phyloP scores from a whole-genome alignment of 1,140 invertebrate genomes.

The Euura saliciscinereae region DNA sequence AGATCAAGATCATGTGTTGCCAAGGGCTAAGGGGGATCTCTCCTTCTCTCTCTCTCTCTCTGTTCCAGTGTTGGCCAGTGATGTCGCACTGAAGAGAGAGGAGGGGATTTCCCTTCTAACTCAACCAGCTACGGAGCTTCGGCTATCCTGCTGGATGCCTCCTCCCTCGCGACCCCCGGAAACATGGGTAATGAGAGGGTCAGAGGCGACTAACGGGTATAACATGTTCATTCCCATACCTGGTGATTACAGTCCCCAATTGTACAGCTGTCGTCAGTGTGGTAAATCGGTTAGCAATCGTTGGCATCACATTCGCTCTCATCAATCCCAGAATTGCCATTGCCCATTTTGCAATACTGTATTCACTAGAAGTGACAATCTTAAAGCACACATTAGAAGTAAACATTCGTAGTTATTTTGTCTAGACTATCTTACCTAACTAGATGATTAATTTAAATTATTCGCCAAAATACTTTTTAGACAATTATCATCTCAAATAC shows the following conservation, averaged over 20 bases:
- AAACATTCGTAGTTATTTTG: conserved; percentile 59
- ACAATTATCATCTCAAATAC: too few relatives aligned
- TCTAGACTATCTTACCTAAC: neutral
- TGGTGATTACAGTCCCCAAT: conserved; percentile 35
- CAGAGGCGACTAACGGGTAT: conserved; percentile 24
- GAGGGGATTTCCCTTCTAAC: conserved; percentile 40
- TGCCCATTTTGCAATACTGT: conserved; percentile 72
- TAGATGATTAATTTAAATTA: neutral
- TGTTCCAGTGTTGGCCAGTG: conserved; percentile 55
- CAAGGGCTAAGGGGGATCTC: conserved; percentile 31
- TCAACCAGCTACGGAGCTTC: conserved; percentile 34
- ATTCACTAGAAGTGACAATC: conserved; percentile 73
- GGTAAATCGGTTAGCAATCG: conserved; percentile 75
- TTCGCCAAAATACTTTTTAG: neutral
- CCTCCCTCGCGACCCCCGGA: conserved; percentile 34
- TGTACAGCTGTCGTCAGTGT: conserved; percentile 66
- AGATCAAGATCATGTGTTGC: conserved; percentile 25
- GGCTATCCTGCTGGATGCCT: conserved; percentile 46
- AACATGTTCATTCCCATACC: conserved; percentile 42
- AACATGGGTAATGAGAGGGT: conserved; percentile 28
- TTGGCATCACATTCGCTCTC: conserved; percentile 75
- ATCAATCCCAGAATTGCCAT: conserved; percentile 71
- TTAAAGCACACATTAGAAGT: conserved; percentile 72
- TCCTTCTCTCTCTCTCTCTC: conserved; percentile 48
- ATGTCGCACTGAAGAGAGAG: conserved; percentile 55